Evolutionary conservation across 2,888 invertebrate species (phyloP), one percentile per base, ranked within the genome.

Genomic region (Cyaniris semiargus): DNA sequence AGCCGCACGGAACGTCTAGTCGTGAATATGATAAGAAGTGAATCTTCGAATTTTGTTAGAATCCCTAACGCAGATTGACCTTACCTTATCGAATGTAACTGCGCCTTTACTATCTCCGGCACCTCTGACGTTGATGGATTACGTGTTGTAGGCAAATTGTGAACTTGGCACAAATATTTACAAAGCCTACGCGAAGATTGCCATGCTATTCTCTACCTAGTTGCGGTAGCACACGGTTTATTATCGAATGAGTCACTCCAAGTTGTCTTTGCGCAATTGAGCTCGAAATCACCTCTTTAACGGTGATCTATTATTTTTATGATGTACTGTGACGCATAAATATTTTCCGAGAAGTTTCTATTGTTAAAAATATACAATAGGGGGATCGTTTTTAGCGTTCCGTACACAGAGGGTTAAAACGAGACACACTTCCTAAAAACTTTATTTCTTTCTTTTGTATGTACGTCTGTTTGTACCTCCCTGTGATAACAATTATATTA

Each of bases 41-140:
- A 53, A 53, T 18, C 53, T 1, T 53, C 1, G 1, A 53, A 4
- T 15, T 60, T 60, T 31, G 27, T 66, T 2, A 31, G 15, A 66
- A 66, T 66, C 13, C 6, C 66, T 18, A 66, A 27, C 1, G 66
- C 27, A 66, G 66, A 27, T 66, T 66, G 66, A 31, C 66, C 15
- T 15, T 66, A 31, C 27, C 23, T 66, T 58, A n/a, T 66, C 60
- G 31, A 27, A 66, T 66, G 66, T 66, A 66, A 66, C 66, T 31
- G 66, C 27, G 66, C 66, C 66, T 66, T 66, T 66, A 66, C 66
- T 66, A 66, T 84, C 83, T 84, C 79, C 81, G 78, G 76, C 76
- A 76, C 76, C 76, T 76, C 76, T 81, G 87, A 88, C 88, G 80
- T 85, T 89, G 89, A 90, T 88, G 84, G 89, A 90, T 90, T 81